Percentiles rank a stretch among this genome's conserved stretches.
These are phyloP conservation scores for Orycteropus afer DNA, from an alignment of 2,113 vertebrate species.

Conservation along the genomic window DNA sequence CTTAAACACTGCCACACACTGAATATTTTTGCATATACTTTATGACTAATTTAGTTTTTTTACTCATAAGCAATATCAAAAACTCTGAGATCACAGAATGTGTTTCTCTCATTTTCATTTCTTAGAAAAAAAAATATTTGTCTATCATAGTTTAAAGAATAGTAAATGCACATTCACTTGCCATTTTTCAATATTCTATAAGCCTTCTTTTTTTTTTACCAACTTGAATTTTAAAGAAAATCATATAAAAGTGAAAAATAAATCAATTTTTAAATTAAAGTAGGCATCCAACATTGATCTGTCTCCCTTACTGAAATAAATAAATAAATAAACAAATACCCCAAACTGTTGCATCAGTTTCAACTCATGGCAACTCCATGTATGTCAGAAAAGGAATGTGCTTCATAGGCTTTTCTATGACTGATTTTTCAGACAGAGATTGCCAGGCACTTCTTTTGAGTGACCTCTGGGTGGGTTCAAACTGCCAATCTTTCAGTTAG, in stretches of 20 bases:
- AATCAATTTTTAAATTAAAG: not conserved
- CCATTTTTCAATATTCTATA: constrained; percentile 52
- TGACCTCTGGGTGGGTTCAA: not conserved
- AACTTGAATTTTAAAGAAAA: constrained; percentile 52
- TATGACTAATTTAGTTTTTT: constrained; percentile 64
- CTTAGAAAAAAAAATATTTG: constrained; percentile 42
- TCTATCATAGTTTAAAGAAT: constrained; percentile 50
- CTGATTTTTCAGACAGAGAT: not conserved
- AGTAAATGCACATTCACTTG: constrained; percentile 60
- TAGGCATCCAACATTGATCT: not conserved
- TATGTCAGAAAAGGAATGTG: not conserved
- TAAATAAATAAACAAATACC: not conserved
- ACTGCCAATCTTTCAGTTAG: not conserved
- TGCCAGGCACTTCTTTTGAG: not conserved
- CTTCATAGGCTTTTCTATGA: not conserved
- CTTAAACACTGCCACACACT: constrained; percentile 27
- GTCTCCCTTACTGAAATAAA: not conserved
- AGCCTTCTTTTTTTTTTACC: not conserved
- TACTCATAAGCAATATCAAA: constrained; percentile 38
- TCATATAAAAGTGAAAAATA: constrained; percentile 18
- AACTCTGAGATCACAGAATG: constrained; percentile 39
- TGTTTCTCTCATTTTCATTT: not conserved
- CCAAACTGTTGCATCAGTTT: not conserved
- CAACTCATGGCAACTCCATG: not conserved
- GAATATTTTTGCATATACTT: constrained; percentile 60